Base-by-base conservation (phyloP, 2,797 vertebrate genomes). In the Hapalemur alaotrensis region DNA sequence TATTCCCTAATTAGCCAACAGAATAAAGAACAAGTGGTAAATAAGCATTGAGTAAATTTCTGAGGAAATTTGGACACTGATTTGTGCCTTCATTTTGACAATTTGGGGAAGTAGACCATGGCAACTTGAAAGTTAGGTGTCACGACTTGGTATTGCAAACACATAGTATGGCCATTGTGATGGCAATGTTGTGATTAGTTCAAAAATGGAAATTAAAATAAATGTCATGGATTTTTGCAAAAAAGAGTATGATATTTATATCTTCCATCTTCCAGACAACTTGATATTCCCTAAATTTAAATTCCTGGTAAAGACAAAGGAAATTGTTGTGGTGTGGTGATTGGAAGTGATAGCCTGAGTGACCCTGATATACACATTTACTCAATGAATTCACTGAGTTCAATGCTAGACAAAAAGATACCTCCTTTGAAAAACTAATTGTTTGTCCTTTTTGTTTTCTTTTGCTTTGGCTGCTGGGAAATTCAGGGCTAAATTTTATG, bases 171-270 rank as follows among this genome's bases (percentile, higher is more conserved):
- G n/a, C 14, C 32, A 1, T 63, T 88, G 94, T 91, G 41, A 61
- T 81, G 17, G 28, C 35, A 89, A 46, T 10, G 38, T 72, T 52
- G 48, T 78, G 80, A 78, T 54, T 95, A 67, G 32, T 93, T 84
- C 13, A 54, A 15, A 95, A 93, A n/a, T 87, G 11, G 35, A 78
- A 89, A 93, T 95, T 91, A 80, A 86, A 93, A 78, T 88, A 72
- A 76, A 72, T 59, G 54, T 75, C 9, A 63, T 95, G 54, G 41
- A 82, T 43, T 67, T 96, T 91, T 28, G 15, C 11, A 73, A 72
- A 79, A 46, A 95, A 9, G 28, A 70, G 5, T n/a, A 59, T 76
- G 9, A 43, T 72, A 18, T 78, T 93, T 22, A 93, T 38, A 25
- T 93, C 17, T 54, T 32, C 79, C 14, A 15, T 25, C 54, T 88